Base-by-base conservation (phyloP, 2,888 invertebrate species). In the Brachyptera risi region DNA sequence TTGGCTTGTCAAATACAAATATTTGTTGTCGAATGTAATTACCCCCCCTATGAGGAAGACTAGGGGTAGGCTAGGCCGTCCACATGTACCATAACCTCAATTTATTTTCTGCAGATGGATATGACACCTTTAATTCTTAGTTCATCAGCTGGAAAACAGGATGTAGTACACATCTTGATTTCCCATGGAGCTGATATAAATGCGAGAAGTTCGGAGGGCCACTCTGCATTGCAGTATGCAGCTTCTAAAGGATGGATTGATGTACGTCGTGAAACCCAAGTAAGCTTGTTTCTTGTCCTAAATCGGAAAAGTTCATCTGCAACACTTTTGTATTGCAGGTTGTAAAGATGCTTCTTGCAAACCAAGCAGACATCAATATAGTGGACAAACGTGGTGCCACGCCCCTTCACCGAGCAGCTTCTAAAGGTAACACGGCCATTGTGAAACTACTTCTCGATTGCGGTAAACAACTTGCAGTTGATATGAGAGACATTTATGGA, bases 221-320 rank as follows among this genome's bases (percentile, higher is more conserved):
- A 93, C 74, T 86, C 90, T 37, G 80, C 92, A 7, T 74, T 94
- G 56, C 92, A 92, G 71, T 92, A 93, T 79, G 90, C 91, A 42
- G 87, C 90, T 63, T 93, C 92, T 0, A 93, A 92, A 76, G 88
- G 90, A 62, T 86, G 87, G 80, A 76, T 80, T 67, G 82, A 86
- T 74, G 88, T 88, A 74, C 69, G 69, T n/a, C 15, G 4, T 3
- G 38, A 15, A 38, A 38, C 38, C 3, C 15, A 38, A 38, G 15
- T 38, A 15, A 0, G 3, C n/a, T 2, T 38, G n/a, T 3, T 3
- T 15, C n/a, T 15, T 0, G 38, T 15, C 15, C n/a, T 15, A 15
- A 15, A 38, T n/a, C n/a, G n/a, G n/a, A n/a, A n/a, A n/a, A n/a
- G n/a, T 47, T 17, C 2, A 47, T 13, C 5, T 27, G n/a, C n/a